Conservation (phyloP, 2,888 invertebrate genomes). For the Ornithoptera alexandrae region DNA sequence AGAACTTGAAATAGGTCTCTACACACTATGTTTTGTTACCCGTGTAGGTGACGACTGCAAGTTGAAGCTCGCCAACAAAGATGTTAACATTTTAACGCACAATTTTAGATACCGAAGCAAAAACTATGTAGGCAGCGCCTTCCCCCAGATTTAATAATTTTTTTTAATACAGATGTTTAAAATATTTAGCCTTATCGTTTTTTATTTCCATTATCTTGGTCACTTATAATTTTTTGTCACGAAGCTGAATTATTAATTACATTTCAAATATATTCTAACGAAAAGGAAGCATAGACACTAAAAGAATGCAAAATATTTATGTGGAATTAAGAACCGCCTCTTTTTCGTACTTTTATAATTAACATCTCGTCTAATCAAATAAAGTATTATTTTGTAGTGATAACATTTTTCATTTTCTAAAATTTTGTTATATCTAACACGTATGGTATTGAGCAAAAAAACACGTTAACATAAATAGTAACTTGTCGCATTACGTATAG, state of each 20-base stretch:
- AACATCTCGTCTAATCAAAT: too few species aligned
- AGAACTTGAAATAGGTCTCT: conserved; percentile 93
- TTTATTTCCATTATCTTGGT: not conserved
- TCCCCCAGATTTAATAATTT: conserved; percentile 84
- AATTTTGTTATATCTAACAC: too few species aligned
- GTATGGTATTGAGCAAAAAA: too few species aligned
- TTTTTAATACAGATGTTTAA: not conserved
- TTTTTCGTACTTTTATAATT: too few species aligned
- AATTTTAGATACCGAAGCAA: conserved; percentile 87
- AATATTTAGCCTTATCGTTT: not conserved
- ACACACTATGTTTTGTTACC: conserved; percentile 91
- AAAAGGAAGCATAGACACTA: too few species aligned
- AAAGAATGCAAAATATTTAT: too few species aligned
- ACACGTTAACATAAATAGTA: too few species aligned
- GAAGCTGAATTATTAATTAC: not conserved
- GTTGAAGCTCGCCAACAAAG: conserved; percentile 84
- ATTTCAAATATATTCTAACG: too few species aligned
- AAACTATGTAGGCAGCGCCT: conserved; percentile 89
- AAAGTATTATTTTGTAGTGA: too few species aligned
- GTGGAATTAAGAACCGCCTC: too few species aligned
- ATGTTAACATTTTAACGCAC: conserved; percentile 86
- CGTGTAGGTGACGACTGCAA: conserved; percentile 87
- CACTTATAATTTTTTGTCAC: not conserved
- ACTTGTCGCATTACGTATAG: too few species aligned
- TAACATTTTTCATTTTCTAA: too few species aligned